Base-by-base conservation (phyloP, 1,140 invertebrate species). In the Orchestia grillus region DNA sequence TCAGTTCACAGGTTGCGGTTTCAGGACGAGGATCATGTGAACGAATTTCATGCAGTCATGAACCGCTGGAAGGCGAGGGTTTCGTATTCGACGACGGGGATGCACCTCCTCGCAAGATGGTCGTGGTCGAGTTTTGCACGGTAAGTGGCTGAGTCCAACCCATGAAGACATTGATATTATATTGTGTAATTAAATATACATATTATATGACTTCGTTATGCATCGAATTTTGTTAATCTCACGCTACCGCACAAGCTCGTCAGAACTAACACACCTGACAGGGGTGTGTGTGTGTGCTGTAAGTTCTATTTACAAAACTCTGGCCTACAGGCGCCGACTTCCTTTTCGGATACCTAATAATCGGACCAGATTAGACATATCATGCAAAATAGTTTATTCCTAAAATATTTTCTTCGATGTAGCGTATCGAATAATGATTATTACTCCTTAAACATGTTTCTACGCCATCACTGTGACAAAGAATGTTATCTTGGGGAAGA, bases 51-150 rank as follows among this genome's bases (percentile, higher is more conserved):
- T 77, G 62, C 28, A 28, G 11, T 77, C 11, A 36, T 77, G 62
- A 77, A 77, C 11, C 62, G 36, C 11, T 77, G 28, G 62, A 77
- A 23, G 92, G 43, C 43, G 92, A 45, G 44, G 92, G 92, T 0
- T 94, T 94, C 44, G 92, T 94, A n/a, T 42, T 40, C 40, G 92
- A 94, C 92, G 92, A 94, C 44, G 92, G 92, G 3, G 92, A 94
- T 47, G 92, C 92, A 45, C 92, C 92, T 8, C 92, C 92, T 19
- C 43, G 44, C 43, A 94, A 94, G 44, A 94, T 94, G 92, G 92
- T 94, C 92, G 47, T 94, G 92, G 92, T 94, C 40, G 92, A 94
- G 44, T 94, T 94, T 44, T 94, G 92, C 44, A 94, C 92, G 92
- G 92, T 94, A 45, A 94, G 92, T 94, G 62, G 36, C 62, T 77